Base-by-base conservation (phyloP, 1,140 invertebrate species). In the Drosophila seguyi region DNA sequence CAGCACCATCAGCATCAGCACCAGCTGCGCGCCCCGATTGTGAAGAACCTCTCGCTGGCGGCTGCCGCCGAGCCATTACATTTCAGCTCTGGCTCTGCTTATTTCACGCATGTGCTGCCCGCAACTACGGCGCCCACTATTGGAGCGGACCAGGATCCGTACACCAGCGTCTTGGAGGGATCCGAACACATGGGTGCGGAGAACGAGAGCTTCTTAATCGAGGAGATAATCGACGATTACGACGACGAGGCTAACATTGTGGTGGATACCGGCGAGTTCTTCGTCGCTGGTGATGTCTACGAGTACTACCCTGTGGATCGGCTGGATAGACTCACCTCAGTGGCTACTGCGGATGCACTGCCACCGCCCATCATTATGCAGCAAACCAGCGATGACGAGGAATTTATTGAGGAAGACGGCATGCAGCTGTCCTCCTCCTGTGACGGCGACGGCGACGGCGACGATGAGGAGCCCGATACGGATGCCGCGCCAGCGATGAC, bases 341-440 rank as follows among this genome's bases (percentile, higher is more conserved):
- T 90, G 59, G 80, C 80, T 25, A 82, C 81, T 6, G 86, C 86
- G n/a, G 82, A 90, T 60, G 79, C 88, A 1, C 42, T 91, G 31
- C 90, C 88, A 18, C 90, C 90, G 16, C 81, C 90, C 13, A 91
- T 91, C 31, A 91, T 91, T 47, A 91, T 91, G 90, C 90, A 91
- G 53, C 79, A 86, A 22, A 65, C 67, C 13, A 85, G 79, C 47
- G 86, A 82, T n/a, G 85, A 90, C 5, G 85, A 90, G 3, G 84
- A 83, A 3, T 76, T 55, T 6, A 78, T 80, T 2, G 72, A 83
- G 18, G 72, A 63, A 18, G 85, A 84, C 14, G 81, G 72, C 10
- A 56, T 63, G 41, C 85, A 78, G 16, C 27, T 86, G 41, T 78
- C 79, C 7, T 81, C 82, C 3, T 74, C 71, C 20, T 74, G 69